Evolutionary conservation across 1,140 invertebrate genomes (phyloP).

Genomic region (Agrilus planipennis): DNA sequence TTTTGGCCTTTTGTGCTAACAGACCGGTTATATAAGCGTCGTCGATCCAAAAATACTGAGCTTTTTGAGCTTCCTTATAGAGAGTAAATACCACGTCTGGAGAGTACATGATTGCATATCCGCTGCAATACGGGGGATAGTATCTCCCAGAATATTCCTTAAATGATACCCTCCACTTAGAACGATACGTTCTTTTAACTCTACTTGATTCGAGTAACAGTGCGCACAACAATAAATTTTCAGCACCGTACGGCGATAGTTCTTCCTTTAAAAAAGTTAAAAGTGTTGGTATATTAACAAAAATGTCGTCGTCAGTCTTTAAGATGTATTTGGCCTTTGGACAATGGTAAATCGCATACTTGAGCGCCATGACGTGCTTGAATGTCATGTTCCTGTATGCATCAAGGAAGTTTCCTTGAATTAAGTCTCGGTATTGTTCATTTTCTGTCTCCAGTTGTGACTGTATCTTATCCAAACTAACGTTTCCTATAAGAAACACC

Average conservation of each 20-base stretch:
- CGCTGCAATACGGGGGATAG: constrained; percentile 58
- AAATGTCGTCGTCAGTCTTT: constrained; percentile 71
- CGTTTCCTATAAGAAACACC: constrained; percentile 58
- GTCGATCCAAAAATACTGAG: constrained; percentile 73
- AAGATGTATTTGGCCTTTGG: constrained; percentile 56
- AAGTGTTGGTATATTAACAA: constrained; percentile 57
- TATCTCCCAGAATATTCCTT: constrained; percentile 48
- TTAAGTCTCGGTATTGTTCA: constrained; percentile 49
- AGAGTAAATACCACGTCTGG: constrained; percentile 53
- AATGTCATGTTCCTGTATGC: constrained; percentile 76
- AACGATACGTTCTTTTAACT: constrained; percentile 50
- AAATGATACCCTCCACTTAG: constrained; percentile 67
- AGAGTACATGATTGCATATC: constrained; percentile 64
- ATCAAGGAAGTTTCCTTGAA: constrained; percentile 69
- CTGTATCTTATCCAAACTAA: constrained; percentile 34
- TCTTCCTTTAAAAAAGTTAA: constrained; percentile 46
- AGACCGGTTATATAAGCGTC: constrained; percentile 72
- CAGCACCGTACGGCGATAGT: constrained; percentile 44
- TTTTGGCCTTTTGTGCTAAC: constrained; percentile 46
- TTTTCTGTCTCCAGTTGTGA: constrained; percentile 47
- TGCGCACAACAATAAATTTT: constrained; percentile 48
- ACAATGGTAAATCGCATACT: constrained; percentile 64
- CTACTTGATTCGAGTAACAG: constrained; percentile 31
- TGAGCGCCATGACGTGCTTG: constrained; percentile 75
- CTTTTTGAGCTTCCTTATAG: constrained; percentile 48